These are phyloP conservation scores for Serripes groenlandicus DNA, from an alignment of 2,888 invertebrate species.

Conservation along the genomic window DNA sequence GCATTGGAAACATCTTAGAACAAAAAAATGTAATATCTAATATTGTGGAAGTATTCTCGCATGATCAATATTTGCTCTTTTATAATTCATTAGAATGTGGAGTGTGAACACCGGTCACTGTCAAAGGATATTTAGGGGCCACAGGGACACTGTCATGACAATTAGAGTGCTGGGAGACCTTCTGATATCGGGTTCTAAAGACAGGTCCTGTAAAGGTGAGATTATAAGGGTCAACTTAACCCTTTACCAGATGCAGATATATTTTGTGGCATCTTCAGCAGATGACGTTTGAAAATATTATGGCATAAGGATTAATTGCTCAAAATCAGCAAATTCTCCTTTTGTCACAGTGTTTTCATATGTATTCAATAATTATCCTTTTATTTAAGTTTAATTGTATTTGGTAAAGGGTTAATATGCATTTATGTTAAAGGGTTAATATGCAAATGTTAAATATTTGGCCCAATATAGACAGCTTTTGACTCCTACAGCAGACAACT, in stretches of 20 bases:
- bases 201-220: constrained; percentile 85
- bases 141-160: constrained; percentile 84
- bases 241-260: neutral
- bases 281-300: neutral
- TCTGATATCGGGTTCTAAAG: constrained; percentile 84
- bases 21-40: no score
- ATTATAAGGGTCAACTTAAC: neutral
- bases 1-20: no score
- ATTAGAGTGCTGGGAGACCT: constrained; percentile 79
- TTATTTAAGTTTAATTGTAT: no score
- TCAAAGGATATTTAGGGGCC: constrained; percentile 85
- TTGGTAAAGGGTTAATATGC: no score
- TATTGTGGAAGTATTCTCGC: no score
- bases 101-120: constrained; percentile 85
- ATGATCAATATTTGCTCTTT: no score
- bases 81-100: constrained; percentile 80
- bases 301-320: neutral
- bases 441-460: no score
- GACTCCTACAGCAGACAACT: no score
- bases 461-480: no score
- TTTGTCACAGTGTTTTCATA: neutral
- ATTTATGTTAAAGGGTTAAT: no score
- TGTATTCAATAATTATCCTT: no score
- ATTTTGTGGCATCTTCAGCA: neutral
- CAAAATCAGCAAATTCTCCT: neutral